Evolutionary conservation across 2,888 invertebrate species (phyloP), one percentile per base, ranked within the genome.

Genomic region (Aspidiotus rigidus): DNA sequence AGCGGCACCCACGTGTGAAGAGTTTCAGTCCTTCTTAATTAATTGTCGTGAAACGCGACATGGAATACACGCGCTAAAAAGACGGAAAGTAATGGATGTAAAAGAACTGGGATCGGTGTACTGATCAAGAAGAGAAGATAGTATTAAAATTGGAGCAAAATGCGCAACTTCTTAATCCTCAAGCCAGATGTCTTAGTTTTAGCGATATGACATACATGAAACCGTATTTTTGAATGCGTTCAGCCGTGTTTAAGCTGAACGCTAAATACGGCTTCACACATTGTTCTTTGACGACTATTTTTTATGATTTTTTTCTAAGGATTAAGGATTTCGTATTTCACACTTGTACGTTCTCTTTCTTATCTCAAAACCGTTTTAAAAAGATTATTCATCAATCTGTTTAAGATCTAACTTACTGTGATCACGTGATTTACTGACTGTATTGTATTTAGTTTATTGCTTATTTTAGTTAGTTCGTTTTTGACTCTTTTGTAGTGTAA

Each of bases 181-280:
- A 16, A 15, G 56, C 16, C 13, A 16, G 15, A 16, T 56, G 56
- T 56, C 56, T 15, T 15, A 56, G 56, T 16, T 56, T 56, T 16
- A n/a, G 16, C 8, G 8, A 8, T n/a, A 56, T 56, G 56, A 56
- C 13, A 8, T 56, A 56, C 56, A 56, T 56, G 56, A 56, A 56
- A 15, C 56, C 56, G 56, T 56, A 56, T 56, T 56, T 56, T 56
- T 56, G 15, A 56, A 56, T 56, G 56, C 56, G 9, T 56, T 56
- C 56, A 56, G 56, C 56, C 56, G 56, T 56, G 15, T 56, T 56
- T 56, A 16, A 56, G 16, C 56, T 56, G 56, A 56, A 56, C 13
- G 8, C 16, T 15, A 56, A n/a, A 56, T 56, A 56, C 56, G 56
- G 56, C 56, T 8, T 56, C 56, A 16, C 16, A 16, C n/a, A 56